Evolutionary conservation across 2,113 vertebrate species (phyloP).

Genomic region (Heptranchias perlo): DNA sequence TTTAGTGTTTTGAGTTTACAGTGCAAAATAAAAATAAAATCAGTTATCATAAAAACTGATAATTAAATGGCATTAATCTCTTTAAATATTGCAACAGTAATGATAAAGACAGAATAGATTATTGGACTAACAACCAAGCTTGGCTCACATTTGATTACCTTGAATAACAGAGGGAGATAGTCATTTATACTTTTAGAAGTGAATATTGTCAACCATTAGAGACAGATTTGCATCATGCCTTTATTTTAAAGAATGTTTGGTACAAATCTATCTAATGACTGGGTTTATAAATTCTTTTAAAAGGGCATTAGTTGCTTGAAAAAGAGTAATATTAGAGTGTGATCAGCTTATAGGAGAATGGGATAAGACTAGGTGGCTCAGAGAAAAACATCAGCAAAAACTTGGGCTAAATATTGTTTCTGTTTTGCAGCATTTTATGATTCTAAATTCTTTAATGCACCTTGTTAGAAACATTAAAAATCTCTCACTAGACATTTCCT

Average conservation of each 20-base stretch:
- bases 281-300: conserved; percentile 43
- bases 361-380: background rate
- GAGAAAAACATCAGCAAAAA: background rate
- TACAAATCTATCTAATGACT: conserved; percentile 44
- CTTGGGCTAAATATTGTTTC: background rate
- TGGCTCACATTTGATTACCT: background rate
- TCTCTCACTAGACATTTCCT: background rate
- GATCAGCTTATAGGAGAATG: background rate
- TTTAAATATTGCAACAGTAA: background rate
- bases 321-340: background rate
- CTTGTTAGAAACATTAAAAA: background rate
- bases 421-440: background rate
- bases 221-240: background rate
- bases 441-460: background rate
- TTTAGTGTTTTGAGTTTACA: background rate
- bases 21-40: background rate
- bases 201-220: background rate
- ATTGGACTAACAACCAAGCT: background rate
- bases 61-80: background rate
- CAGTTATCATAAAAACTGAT: background rate
- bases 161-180: background rate
- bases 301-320: background rate
- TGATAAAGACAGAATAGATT: background rate
- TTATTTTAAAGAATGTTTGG: conserved; percentile 38
- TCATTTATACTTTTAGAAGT: background rate